Base-by-base conservation (phyloP, 2,113 vertebrate genomes). In the Zosterops borbonicus region DNA sequence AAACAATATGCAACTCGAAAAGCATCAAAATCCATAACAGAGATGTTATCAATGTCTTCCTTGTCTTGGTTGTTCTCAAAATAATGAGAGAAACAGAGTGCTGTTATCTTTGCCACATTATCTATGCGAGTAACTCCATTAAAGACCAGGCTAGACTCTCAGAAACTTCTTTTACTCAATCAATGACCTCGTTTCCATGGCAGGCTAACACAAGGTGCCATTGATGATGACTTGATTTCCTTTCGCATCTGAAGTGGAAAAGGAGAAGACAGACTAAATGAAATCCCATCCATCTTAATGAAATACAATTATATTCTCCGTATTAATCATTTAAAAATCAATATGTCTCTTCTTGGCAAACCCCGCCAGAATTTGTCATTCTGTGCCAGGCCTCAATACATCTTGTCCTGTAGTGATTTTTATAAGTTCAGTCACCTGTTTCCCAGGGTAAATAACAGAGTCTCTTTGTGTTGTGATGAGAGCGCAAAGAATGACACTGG, bases 261-360 rank as follows among this genome's bases (percentile, higher is more conserved):
- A 98, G 98, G 98, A 98, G 98, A 98, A 99, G 99, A 99, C 98
- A 98, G 99, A 98, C 98, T 99, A 99, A 99, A 99, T 99, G 99
- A 99, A 99, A 99, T 98, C 98, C 98, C 99, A 99, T 99, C 99
- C 99, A 99, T 99, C 99, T 99, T 99, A 99, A 99, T 99, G 99
- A 99, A 99, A 99, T 99, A 99, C 99, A 99, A 99, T 99, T 99
- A 99, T 99, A 99, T 99, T 99, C 99, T 99, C 98, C 99, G 99
- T 99, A 99, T 99, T 99, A 99, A 99, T 99, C 99, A 99, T 99
- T 99, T 99, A 99, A 99, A 99, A 99, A 99, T 99, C 99, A 99
- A 99, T 99, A 99, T 98, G 98, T 99, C 99, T 99, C 98, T 99
- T 99, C 98, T 98, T 98, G 97, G 98, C 98, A 98, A 98, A 98